phyloP scores from a whole-genome alignment of 1,140 invertebrate genomes.

The Vanessa tameamea region DNA sequence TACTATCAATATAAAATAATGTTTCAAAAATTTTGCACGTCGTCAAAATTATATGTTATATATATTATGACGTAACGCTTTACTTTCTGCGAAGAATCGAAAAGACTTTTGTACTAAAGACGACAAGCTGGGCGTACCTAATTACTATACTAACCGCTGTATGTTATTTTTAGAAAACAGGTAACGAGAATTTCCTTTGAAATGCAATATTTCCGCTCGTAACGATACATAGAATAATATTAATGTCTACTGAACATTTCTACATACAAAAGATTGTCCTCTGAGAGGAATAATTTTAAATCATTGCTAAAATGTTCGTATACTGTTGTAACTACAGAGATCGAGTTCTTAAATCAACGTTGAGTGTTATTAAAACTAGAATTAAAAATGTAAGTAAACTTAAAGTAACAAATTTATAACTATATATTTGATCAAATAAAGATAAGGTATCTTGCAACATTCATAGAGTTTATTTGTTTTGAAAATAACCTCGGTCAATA shows the following conservation, averaged over 20 bases:
- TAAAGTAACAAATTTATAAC: too few species aligned
- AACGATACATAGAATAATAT: conserved; percentile 42
- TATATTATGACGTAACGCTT: background rate
- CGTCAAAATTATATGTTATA: too few species aligned
- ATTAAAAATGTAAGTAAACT: too few species aligned
- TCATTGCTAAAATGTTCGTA: background rate
- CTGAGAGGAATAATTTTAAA: background rate
- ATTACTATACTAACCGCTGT: conserved; percentile 47
- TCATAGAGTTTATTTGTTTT: too few species aligned
- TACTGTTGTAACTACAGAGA: too few species aligned
- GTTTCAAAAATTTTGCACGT: too few species aligned
- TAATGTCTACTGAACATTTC: background rate
- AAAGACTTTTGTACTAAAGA: conserved; percentile 51
- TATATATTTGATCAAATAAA: too few species aligned
- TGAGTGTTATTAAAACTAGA: too few species aligned
- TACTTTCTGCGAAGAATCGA: conserved; percentile 27
- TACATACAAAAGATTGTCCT: conserved; percentile 33
- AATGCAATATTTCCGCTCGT: conserved; percentile 72
- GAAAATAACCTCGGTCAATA: too few species aligned
- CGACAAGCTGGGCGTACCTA: conserved; percentile 55
- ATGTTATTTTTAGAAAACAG: conserved; percentile 55
- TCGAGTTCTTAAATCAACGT: too few species aligned
- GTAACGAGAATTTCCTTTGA: conserved; percentile 60
- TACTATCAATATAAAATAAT: too few species aligned
- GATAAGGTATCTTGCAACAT: too few species aligned